phyloP scores from a whole-genome alignment of 2,113 vertebrate genomes.

The Microcebus ravelobensis region DNA sequence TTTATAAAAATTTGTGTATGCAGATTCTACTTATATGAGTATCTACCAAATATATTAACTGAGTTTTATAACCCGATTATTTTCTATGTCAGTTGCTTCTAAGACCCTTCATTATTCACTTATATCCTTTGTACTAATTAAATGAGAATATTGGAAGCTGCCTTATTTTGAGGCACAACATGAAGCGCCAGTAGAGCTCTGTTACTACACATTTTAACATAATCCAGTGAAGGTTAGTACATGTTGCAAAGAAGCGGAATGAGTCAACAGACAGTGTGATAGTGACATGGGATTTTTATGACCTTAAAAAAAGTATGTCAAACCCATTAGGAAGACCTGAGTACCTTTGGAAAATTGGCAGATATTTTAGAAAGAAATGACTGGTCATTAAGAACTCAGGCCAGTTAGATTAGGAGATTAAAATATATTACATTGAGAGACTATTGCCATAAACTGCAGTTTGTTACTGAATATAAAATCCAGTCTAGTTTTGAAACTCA shows the following conservation, averaged over 20 bases:
- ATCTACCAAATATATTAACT: constrained; percentile 47
- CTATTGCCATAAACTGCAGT: neutral
- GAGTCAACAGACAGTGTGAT: constrained; percentile 32
- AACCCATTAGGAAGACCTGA: constrained; percentile 38
- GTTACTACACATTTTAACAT: neutral
- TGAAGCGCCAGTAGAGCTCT: neutral
- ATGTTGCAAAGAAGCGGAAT: constrained; percentile 13
- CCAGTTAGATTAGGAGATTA: constrained; percentile 53
- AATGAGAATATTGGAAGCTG: constrained; percentile 26
- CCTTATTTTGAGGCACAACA: constrained; percentile 15
- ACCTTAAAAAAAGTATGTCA: constrained; percentile 46
- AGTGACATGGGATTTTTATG: constrained; percentile 37
- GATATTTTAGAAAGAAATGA: constrained; percentile 63
- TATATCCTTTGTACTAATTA: constrained; percentile 32
- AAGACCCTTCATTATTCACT: neutral
- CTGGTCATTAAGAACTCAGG: constrained; percentile 42
- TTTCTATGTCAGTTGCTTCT: constrained; percentile 63
- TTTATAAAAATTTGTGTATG: constrained; percentile 64
- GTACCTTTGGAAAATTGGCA: constrained; percentile 51
- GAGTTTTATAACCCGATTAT: neutral
- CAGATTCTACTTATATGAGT: constrained; percentile 46
- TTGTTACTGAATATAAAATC: constrained; percentile 43
- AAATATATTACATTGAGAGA: constrained; percentile 50
- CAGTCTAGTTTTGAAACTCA: constrained; percentile 41
- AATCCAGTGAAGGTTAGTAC: constrained; percentile 23